Evolutionary conservation across 2,797 vertebrate genomes (phyloP).

Genomic region (Muscicapa comitata): DNA sequence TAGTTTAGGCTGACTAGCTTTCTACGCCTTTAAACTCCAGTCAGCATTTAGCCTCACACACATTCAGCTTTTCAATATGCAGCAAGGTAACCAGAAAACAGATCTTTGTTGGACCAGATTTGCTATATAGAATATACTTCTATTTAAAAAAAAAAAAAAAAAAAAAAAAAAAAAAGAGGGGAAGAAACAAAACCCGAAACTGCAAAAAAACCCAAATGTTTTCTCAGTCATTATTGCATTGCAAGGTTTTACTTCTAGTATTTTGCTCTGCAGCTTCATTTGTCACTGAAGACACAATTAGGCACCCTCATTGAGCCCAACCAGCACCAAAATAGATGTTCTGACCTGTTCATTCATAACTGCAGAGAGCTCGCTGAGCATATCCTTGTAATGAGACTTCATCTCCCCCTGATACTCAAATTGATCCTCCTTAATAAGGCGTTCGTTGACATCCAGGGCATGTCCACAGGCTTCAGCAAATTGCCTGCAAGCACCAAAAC

Average conservation of each 20-base stretch:
- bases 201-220: neutral
- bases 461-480: slow-evolving; percentile 96
- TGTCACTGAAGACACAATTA: neutral
- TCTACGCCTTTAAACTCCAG: neutral
- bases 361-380: slow-evolving; percentile 89
- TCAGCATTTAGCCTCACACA: neutral
- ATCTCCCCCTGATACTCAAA: slow-evolving; percentile 98
- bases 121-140: neutral
- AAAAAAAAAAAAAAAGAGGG: neutral
- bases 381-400: slow-evolving; percentile 94
- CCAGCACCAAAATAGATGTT: neutral
- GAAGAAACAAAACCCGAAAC: neutral
- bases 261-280: neutral
- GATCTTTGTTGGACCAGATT: neutral
- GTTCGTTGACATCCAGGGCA: slow-evolving; percentile 92
- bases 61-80: neutral
- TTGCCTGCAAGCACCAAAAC: slow-evolving; percentile 76
- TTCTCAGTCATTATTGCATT: neutral
- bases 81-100: neutral
- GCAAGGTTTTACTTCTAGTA: neutral
- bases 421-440: slow-evolving; percentile 97
- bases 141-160: neutral
- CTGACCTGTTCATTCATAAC: slow-evolving; percentile 97
- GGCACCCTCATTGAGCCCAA: neutral
- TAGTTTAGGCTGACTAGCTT: neutral